Percentiles rank a stretch among this genome's conserved stretches.
phyloP scores from a whole-genome alignment of 2,113 vertebrate species.

The Cichladusa arquata region DNA sequence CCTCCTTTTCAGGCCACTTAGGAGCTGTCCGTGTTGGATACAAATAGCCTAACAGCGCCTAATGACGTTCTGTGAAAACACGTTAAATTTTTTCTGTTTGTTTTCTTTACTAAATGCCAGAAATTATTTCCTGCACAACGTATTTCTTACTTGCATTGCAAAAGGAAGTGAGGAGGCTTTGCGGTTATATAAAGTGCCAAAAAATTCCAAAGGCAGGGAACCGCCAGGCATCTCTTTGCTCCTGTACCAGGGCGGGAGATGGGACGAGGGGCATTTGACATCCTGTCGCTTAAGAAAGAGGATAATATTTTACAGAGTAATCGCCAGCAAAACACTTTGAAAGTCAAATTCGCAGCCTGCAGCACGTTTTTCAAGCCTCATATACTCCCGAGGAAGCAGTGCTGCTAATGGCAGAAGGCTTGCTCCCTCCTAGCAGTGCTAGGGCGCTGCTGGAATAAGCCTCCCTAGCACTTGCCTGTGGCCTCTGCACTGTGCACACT shows the following conservation, averaged over 20 bases:
- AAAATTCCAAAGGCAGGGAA: background rate
- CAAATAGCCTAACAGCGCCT: background rate
- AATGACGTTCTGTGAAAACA: background rate
- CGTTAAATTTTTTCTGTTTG: background rate
- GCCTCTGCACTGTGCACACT: conserved; percentile 45
- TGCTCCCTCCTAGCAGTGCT: background rate
- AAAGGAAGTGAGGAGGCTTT: background rate
- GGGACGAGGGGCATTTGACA: background rate
- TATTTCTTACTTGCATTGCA: background rate
- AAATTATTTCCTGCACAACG: background rate
- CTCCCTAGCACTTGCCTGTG: conserved; percentile 19
- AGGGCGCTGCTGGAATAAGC: background rate
- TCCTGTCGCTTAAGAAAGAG: background rate
- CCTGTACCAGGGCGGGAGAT: background rate
- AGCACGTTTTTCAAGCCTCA: conserved; percentile 23
- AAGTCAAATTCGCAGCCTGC: conserved; percentile 19
- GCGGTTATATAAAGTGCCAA: background rate
- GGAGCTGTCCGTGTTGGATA: background rate
- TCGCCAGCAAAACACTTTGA: background rate
- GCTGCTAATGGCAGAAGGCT: conserved; percentile 28
- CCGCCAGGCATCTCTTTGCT: background rate
- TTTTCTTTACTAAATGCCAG: background rate
- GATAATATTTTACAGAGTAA: background rate
- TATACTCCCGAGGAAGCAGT: background rate
- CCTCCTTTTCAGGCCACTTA: background rate